Base-by-base conservation (phyloP, 1,140 invertebrate genomes). In the Melitaea cinxia region DNA sequence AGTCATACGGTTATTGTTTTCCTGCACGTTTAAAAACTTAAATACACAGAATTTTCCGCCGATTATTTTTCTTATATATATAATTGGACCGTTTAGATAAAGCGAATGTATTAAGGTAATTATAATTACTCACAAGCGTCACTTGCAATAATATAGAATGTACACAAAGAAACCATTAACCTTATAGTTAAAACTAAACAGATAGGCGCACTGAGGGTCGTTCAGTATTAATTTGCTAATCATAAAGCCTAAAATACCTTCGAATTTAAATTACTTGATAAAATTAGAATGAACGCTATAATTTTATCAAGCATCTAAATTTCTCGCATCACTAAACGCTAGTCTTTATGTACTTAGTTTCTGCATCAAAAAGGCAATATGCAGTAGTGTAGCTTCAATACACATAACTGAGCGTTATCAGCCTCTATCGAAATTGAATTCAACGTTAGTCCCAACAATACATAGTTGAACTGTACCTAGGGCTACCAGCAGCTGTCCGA, bases 391-490 rank as follows among this genome's bases (percentile, higher is more conserved):
- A 47, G 37, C 37, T 17, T 42, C 23, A 23, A 12, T 47, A 47
- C 42, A 21, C 19, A 47, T 17, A 17, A 15, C 37, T 15, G 37
- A 42, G 37, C 17, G 39, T 23, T 42, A 57, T 37, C 24, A 57
- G 39, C 39, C 35, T 56, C 23, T 59, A 65, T 64, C 30, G 60
- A 54, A 69, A 69, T 69, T 69, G 49, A 55, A 69, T 69, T 35
- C 53, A 35, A 42, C 26, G 17, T 37, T 35, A 56, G 50, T 39
- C 23, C 17, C 21, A 33, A 54, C 56, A 60, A 59, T 64, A 15
- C 55, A 7, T 53, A 57, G 58, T 23, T 49, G 58, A 70, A 45
- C 15, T 54, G 33, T 35, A 63, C 64, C 73, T 61, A 77, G 80
- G 80, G 73, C 64, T n/a, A n/a, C n/a, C n/a, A n/a, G n/a, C n/a